phyloP scores from a whole-genome alignment of 2,888 invertebrate genomes.

The Drosophila picticornis region DNA sequence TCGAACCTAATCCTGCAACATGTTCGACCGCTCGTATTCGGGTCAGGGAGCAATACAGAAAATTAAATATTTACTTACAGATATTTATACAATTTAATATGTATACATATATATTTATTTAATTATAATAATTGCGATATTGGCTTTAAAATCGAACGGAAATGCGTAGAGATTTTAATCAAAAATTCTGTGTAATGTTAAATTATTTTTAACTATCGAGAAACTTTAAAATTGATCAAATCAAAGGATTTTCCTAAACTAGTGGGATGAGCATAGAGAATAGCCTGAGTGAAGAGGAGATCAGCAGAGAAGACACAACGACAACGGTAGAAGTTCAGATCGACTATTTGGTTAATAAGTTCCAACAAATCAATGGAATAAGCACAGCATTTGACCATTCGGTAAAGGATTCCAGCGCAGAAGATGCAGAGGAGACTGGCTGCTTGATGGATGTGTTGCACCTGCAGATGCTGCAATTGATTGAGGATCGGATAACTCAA shows the following conservation, averaged over 20 bases:
- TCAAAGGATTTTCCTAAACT: background rate
- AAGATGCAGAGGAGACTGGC: background rate
- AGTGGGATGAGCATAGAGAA: conserved; percentile 19
- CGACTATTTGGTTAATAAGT: background rate
- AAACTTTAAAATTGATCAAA: conserved; percentile 4
- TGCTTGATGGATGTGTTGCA: conserved; percentile 44
- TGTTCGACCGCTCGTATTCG: background rate
- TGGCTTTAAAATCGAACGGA: background rate
- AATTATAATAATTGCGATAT: background rate
- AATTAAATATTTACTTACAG: background rate
- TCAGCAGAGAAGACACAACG: background rate
- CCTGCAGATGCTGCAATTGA: conserved; percentile 43
- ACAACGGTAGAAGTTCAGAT: background rate
- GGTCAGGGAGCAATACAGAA: background rate
- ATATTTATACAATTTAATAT: too few relatives aligned
- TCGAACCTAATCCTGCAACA: background rate
- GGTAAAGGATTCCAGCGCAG: background rate
- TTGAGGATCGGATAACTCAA: conserved; percentile 39
- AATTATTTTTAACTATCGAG: conserved; percentile 3
- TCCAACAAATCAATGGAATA: background rate
- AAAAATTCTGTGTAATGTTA: conserved; percentile 20
- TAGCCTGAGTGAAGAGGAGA: background rate
- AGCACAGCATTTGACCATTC: background rate
- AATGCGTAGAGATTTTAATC: conserved; percentile 30
- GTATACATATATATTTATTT: background rate